phyloP scores from a whole-genome alignment of 2,113 vertebrate species.

The Mastomys natalensis region DNA sequence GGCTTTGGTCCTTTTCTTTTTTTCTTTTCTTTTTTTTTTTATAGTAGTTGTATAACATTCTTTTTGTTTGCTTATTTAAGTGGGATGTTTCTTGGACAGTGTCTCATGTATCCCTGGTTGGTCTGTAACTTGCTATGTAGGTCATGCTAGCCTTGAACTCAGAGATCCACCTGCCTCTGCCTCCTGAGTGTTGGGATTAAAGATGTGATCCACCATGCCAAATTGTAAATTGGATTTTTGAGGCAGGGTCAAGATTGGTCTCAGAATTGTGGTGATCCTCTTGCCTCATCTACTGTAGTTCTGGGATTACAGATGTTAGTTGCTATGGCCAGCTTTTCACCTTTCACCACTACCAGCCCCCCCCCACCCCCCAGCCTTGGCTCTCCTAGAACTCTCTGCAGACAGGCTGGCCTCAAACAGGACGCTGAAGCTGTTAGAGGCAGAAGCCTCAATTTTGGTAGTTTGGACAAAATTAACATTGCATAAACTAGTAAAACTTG shows the following conservation, averaged over 20 bases:
- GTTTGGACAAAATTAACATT: neutral
- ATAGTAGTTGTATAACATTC: neutral
- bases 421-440: neutral
- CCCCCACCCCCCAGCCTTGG: neutral
- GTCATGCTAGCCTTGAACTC: neutral
- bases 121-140: neutral
- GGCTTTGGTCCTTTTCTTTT: constrained; percentile 36
- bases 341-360: neutral
- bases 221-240: neutral
- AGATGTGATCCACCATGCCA: neutral
- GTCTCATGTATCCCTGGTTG: neutral
- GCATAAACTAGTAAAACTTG: constrained; percentile 39
- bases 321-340: neutral
- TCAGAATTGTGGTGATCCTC: neutral
- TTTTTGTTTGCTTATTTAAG: neutral
- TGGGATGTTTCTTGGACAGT: neutral
- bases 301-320: neutral
- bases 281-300: neutral
- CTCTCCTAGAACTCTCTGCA: neutral
- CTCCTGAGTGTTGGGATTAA: neutral
- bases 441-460: constrained; percentile 52
- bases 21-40: neutral
- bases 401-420: neutral
- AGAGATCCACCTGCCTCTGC: neutral
- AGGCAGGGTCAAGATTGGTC: neutral